Evolutionary conservation across 2,797 vertebrate genomes (phyloP).

Genomic region (Poeciliopsis gracilis): DNA sequence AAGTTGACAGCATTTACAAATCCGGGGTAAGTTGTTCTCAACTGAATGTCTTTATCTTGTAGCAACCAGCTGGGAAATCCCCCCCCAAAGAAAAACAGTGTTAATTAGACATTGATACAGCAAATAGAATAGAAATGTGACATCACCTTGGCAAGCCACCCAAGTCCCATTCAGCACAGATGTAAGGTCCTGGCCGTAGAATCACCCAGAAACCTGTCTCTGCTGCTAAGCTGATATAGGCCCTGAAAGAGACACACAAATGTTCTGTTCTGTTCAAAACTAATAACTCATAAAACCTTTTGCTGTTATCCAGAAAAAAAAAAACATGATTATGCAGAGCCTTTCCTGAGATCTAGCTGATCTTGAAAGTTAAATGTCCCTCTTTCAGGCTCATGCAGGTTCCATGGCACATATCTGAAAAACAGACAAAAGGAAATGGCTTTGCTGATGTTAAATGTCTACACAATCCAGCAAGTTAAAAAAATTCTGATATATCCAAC

Average conservation of each 20-base stretch:
- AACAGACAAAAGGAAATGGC: background rate
- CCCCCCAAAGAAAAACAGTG: background rate
- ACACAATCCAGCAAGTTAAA: background rate
- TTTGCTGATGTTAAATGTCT: background rate
- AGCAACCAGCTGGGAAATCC: constrained; percentile 86
- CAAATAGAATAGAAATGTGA: background rate
- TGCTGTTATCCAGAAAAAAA: background rate
- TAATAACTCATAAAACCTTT: background rate
- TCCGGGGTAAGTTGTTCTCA: constrained; percentile 86
- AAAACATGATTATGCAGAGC: background rate
- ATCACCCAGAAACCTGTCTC: constrained; percentile 91
- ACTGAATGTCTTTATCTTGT: constrained; percentile 82
- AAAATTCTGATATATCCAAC: background rate
- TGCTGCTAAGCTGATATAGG: constrained; percentile 85
- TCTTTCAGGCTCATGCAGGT: constrained; percentile 88
- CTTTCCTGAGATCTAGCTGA: constrained; percentile 88
- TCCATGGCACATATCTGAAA: constrained; percentile 91
- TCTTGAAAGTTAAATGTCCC: constrained; percentile 86
- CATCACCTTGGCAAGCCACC: constrained; percentile 88
- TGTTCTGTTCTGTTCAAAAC: background rate
- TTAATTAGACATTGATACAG: background rate
- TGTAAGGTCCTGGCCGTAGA: constrained; percentile 89
- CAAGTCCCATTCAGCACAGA: constrained; percentile 82
- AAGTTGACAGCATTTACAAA: constrained; percentile 85
- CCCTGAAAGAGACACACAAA: constrained; percentile 71